Conservation (phyloP, 2,797 vertebrate species). For the Buceros bicornis region DNA sequence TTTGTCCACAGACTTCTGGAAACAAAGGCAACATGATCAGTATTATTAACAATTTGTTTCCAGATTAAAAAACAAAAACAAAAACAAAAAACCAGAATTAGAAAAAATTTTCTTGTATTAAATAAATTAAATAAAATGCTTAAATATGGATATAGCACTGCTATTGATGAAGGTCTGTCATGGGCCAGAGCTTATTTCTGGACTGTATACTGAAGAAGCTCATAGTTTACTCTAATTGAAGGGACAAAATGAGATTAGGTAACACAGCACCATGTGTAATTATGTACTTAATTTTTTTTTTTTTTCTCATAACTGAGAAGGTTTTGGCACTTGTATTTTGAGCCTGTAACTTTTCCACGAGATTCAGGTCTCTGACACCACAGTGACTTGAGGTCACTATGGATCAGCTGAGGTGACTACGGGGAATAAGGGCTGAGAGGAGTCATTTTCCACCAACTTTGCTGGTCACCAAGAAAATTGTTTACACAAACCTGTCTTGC, state of each 20-base stretch:
- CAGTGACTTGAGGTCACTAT: not conserved
- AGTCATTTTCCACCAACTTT: not conserved
- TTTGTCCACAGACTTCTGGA: not conserved
- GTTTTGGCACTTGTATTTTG: not conserved
- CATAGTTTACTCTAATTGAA: not conserved
- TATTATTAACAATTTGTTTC: not conserved
- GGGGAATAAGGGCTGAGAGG: not conserved
- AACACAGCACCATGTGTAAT: not conserved
- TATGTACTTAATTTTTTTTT: not conserved
- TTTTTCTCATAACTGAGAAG: not conserved
- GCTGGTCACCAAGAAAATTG: not conserved
- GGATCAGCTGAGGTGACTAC: not conserved
- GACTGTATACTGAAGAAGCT: not conserved
- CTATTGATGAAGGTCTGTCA: not conserved
- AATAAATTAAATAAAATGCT: not conserved
- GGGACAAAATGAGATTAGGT: not conserved
- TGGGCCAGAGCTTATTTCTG: not conserved
- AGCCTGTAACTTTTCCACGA: not conserved
- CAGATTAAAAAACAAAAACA: not conserved
- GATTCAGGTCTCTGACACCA: not conserved
- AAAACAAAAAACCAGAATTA: not conserved
- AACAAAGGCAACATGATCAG: not conserved
- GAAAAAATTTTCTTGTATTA: not conserved
- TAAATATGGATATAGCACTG: not conserved
- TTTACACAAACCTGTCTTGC: not conserved